phyloP scores from a whole-genome alignment of 2,113 vertebrate genomes.

The Chrysochloris asiatica region DNA sequence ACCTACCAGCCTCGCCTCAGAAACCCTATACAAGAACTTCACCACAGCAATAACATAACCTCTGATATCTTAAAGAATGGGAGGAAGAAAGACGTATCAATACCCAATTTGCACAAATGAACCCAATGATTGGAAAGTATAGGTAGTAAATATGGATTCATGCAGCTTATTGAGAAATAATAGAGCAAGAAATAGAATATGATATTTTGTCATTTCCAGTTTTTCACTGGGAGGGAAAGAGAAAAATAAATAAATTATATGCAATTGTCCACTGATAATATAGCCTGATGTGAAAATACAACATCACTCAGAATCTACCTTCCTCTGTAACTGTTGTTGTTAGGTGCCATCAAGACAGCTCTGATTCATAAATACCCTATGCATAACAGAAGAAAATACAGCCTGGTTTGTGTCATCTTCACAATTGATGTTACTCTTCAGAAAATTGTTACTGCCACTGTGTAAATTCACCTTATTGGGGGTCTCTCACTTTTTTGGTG shows the following conservation, averaged over 20 bases:
- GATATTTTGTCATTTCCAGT: neutral
- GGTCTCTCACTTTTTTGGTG: too few relatives aligned
- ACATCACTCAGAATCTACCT: neutral
- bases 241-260: neutral
- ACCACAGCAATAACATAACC: too few relatives aligned
- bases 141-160: neutral
- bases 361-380: too few relatives aligned
- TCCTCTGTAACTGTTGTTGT: neutral
- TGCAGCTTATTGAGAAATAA: neutral
- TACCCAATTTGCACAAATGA: neutral
- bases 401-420: too few relatives aligned
- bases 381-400: too few relatives aligned
- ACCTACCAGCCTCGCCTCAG: too few relatives aligned
- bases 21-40: too few relatives aligned
- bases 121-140: neutral
- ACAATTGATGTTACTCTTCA: too few relatives aligned
- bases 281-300: neutral
- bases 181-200: rapidly evolving
- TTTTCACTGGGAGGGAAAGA: neutral
- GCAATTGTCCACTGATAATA: neutral
- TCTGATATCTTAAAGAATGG: too few relatives aligned
- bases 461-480: too few relatives aligned
- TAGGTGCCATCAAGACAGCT: too few relatives aligned
- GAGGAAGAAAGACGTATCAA: neutral
- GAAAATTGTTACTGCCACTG: too few relatives aligned